Evolutionary conservation across 2,888 invertebrate genomes (phyloP).

Genomic region (Mythimna albipuncta): DNA sequence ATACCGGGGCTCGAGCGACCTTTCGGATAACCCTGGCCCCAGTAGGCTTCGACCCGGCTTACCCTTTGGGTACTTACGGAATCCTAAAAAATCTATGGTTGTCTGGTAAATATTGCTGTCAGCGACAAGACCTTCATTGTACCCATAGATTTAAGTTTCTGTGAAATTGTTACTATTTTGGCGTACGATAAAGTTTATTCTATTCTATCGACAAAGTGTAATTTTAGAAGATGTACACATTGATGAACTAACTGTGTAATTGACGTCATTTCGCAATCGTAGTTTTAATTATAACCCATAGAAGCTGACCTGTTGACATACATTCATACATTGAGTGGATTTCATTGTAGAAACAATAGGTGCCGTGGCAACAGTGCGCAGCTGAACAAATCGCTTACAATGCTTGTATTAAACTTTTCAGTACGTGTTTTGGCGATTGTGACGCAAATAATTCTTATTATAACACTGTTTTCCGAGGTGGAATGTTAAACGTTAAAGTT

Average conservation of each 20-base stretch:
- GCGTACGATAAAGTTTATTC: too few species aligned
- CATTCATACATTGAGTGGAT: conserved; percentile 56
- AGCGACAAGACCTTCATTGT: too few species aligned
- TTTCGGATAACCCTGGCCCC: too few species aligned
- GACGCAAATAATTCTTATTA: conserved; percentile 56
- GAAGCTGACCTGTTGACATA: conserved; percentile 71
- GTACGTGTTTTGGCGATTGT: conserved; percentile 45
- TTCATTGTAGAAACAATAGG: conserved; percentile 64
- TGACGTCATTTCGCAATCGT: conserved; percentile 60
- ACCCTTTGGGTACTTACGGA: too few species aligned
- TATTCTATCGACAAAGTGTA: conserved; percentile 2
- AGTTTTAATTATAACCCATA: conserved; percentile 68
- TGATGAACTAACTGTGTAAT: conserved; percentile 30
- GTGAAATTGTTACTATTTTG: too few species aligned
- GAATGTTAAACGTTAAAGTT: conserved; percentile 24
- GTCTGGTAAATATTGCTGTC: too few species aligned
- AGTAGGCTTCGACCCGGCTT: too few species aligned
- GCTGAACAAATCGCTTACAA: conserved; percentile 67
- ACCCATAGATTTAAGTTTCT: too few species aligned
- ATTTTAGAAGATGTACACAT: conserved; percentile 21
- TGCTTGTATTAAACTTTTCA: conserved; percentile 55
- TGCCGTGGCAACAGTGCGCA: conserved; percentile 58
- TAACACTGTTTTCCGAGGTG: conserved; percentile 36
- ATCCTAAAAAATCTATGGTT: too few species aligned
- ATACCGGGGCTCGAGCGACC: too few species aligned